Evolutionary conservation across 2,888 invertebrate genomes (phyloP).

Genomic region (Tachina fera): DNA sequence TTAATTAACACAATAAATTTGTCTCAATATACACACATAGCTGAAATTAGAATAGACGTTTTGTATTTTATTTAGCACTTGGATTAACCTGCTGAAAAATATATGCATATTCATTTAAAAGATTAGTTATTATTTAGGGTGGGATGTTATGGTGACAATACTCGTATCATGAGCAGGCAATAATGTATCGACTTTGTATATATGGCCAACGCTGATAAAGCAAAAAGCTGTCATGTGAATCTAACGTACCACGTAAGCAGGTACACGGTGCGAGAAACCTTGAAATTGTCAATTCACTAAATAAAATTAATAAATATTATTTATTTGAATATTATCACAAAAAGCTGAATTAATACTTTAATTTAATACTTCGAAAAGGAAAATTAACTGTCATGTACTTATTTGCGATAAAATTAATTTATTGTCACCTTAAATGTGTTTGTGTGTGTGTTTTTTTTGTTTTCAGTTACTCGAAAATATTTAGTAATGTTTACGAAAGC

Average conservation of each 20-base stretch:
- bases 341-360: slow-evolving; percentile 41
- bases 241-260: not conserved
- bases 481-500: not conserved
- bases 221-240: slow-evolving; percentile 11
- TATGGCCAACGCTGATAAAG: not conserved
- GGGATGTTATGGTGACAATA: slow-evolving; percentile 16
- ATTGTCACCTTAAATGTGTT: not conserved
- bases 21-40: slow-evolving; percentile 34
- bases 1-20: slow-evolving; percentile 62
- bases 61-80: slow-evolving; percentile 18
- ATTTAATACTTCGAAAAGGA: slow-evolving; percentile 27
- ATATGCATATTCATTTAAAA: not conserved
- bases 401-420: slow-evolving; percentile 28
- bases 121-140: not conserved
- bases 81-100: not conserved
- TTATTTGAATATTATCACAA: slow-evolving; percentile 21
- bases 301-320: slow-evolving; percentile 32
- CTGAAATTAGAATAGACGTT: slow-evolving; percentile 11
- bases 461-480: not conserved
- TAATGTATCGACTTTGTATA: not conserved
- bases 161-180: not conserved
- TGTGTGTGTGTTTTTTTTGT: not conserved
- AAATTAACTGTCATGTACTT: slow-evolving; percentile 15
- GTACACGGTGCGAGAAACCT: not conserved
- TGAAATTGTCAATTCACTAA: slow-evolving; percentile 30